Percentiles rank a stretch among this genome's conserved stretches.
Conservation (phyloP, 2,797 vertebrate genomes). For the Alcedo quadribrachys region DNA sequence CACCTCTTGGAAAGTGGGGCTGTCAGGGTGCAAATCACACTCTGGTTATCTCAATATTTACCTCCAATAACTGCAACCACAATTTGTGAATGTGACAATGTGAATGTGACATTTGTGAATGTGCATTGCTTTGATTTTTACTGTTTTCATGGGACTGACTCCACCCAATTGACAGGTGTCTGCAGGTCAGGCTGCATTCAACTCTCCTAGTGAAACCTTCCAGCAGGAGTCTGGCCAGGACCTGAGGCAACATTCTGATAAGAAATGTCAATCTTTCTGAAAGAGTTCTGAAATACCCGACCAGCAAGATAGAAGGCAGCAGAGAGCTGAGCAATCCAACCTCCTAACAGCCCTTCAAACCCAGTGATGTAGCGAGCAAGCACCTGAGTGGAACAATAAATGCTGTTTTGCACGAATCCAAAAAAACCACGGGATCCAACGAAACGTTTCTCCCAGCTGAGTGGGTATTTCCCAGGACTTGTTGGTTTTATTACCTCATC, state of each 20-base stretch:
- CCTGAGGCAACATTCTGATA: not conserved
- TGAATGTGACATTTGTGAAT: not conserved
- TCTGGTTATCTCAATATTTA: not conserved
- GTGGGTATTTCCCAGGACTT: constrained; percentile 44
- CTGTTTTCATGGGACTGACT: constrained; percentile 6
- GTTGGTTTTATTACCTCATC: constrained; percentile 68
- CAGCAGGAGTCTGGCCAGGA: not conserved
- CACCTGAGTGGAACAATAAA: not conserved
- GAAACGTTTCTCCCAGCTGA: constrained; percentile 41
- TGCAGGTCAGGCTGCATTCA: not conserved
- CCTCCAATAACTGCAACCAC: not conserved
- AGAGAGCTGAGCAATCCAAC: not conserved
- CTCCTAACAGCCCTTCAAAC: not conserved
- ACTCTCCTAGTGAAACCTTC: not conserved
- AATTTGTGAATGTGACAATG: not conserved
- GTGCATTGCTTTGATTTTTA: not conserved
- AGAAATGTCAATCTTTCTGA: not conserved
- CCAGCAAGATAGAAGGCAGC: constrained; percentile 37
- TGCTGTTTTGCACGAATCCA: constrained; percentile 8
- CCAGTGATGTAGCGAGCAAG: not conserved
- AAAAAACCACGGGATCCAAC: not conserved
- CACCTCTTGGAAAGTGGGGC: not conserved
- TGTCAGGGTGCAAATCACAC: not conserved
- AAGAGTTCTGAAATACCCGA: not conserved
- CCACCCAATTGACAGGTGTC: not conserved